These are phyloP conservation scores for Enchytraeus crypticus DNA, from an alignment of 2,888 invertebrate species.

Conservation along the genomic window DNA sequence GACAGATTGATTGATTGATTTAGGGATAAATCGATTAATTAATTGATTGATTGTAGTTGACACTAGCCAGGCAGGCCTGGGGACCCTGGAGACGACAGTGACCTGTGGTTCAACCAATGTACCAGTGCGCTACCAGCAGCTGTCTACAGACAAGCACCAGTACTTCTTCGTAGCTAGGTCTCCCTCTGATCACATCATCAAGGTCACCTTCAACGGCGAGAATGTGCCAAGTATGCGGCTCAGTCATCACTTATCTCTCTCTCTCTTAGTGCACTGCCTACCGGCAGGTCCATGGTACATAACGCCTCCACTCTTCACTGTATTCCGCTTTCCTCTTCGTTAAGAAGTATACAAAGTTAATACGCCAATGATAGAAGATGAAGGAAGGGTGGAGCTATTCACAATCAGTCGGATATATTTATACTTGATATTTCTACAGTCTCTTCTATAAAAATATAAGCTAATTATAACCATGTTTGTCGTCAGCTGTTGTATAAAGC, in stretches of 20 bases:
- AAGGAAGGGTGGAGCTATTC: no score
- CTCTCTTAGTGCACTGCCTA: no score
- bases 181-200: constrained; percentile 78
- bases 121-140: constrained; percentile 2
- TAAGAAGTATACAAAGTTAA: not conserved
- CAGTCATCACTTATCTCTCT: no score
- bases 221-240: constrained; percentile 50
- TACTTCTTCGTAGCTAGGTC: constrained; percentile 80
- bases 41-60: constrained; percentile 61
- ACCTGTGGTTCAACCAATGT: constrained; percentile 44
- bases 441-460: no score
- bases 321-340: no score
- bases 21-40: not conserved
- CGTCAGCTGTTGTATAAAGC: no score
- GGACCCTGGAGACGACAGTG: constrained; percentile 52
- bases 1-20: not conserved
- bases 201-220: constrained; percentile 61
- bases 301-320: no score
- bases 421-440: no score
- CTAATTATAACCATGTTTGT: no score
- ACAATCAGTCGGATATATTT: no score
- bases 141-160: constrained; percentile 7
- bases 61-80: constrained; percentile 88
- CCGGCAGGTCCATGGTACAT: no score
- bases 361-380: not conserved